Evolutionary conservation across 2,797 vertebrate genomes (phyloP).

Genomic region (Falco berigora): DNA sequence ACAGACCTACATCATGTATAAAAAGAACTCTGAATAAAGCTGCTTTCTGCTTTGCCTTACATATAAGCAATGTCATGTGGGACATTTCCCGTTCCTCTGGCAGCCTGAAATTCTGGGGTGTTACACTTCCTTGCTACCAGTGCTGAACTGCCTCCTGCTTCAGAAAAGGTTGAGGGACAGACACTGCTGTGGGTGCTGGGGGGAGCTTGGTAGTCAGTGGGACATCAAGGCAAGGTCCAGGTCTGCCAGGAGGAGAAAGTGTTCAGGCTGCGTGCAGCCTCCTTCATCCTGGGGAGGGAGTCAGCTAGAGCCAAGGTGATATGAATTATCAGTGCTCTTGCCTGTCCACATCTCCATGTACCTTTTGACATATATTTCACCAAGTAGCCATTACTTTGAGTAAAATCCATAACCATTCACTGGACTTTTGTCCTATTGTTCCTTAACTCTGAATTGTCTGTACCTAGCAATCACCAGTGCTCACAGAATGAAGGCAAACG

Average conservation of each 20-base stretch:
- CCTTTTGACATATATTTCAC: neutral
- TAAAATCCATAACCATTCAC: neutral
- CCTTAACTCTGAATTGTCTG: neutral
- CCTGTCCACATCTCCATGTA: neutral
- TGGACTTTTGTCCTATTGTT: neutral
- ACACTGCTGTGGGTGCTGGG: neutral
- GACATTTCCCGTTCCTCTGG: neutral
- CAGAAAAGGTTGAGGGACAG: neutral
- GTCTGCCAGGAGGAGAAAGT: slow-evolving; percentile 25
- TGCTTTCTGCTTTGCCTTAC: neutral
- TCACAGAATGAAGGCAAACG: neutral
- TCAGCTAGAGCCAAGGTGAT: neutral
- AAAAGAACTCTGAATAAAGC: neutral
- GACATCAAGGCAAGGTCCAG: neutral
- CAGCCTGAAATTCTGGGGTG: neutral
- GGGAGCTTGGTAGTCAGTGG: neutral
- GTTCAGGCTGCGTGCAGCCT: neutral
- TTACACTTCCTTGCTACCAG: neutral
- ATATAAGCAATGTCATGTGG: neutral
- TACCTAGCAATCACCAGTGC: fast-evolving
- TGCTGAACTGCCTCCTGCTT: neutral
- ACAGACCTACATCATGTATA: neutral
- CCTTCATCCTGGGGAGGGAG: neutral
- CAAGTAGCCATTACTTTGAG: neutral
- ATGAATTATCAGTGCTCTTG: neutral